Percentiles rank a stretch among this genome's conserved stretches.
phyloP scores from a whole-genome alignment of 2,797 vertebrate genomes.

The Sebastiscus albofasciatus region DNA sequence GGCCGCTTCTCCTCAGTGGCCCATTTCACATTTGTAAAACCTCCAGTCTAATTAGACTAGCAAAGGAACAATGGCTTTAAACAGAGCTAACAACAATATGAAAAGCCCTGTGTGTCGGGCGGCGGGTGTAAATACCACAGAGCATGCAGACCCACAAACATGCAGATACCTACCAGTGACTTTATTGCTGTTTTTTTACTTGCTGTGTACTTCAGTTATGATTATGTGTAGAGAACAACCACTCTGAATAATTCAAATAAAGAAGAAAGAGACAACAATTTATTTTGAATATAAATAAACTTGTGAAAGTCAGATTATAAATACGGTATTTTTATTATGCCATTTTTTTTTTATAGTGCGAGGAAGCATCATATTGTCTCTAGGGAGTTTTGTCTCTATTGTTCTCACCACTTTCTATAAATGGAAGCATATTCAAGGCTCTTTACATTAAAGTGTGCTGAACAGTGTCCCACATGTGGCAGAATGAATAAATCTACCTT shows the following conservation, averaged over 20 bases:
- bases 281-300: neutral
- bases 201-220: neutral
- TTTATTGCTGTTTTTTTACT: neutral
- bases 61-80: constrained; percentile 27
- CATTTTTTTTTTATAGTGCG: neutral
- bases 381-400: too few species aligned
- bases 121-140: constrained; percentile 2
- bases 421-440: neutral
- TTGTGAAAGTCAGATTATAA: neutral
- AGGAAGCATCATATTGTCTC: too few species aligned
- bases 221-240: neutral
- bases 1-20: neutral
- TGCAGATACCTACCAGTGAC: neutral
- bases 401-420: neutral
- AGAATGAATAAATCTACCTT: neutral
- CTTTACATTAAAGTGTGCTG: neutral
- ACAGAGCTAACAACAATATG: constrained; percentile 10
- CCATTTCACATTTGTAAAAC: constrained; percentile 23
- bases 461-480: neutral
- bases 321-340: neutral
- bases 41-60: constrained; percentile 30
- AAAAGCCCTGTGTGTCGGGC: neutral
- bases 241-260: neutral
- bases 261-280: neutral
- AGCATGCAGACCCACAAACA: neutral